These are phyloP conservation scores for Bombus pascuorum DNA, from an alignment of 1,140 invertebrate species.

Conservation along the genomic window DNA sequence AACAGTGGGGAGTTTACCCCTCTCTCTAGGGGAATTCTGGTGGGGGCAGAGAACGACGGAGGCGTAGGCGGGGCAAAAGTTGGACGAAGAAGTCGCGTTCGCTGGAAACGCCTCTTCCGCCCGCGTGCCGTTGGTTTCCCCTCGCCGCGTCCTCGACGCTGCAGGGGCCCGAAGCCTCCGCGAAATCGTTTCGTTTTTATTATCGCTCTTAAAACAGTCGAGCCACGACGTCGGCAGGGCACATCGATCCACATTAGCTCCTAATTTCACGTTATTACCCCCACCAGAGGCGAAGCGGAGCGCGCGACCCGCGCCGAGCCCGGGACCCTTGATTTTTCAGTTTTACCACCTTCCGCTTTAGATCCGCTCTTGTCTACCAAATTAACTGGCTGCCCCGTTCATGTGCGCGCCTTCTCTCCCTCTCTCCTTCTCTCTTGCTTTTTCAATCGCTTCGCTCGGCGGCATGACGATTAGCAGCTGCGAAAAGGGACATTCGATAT, in stretches of 20 bases:
- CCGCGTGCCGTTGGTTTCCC: conserved; percentile 38
- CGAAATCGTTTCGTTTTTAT: conserved; percentile 81
- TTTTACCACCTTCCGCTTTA: conserved; percentile 65
- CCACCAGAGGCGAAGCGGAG: conserved; percentile 15
- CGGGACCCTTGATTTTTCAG: conserved; percentile 73
- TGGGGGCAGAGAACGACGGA: conserved; percentile 50
- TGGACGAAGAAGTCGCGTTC: conserved; percentile 68
- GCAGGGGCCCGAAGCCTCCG: conserved; percentile 26
- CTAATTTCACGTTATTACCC: conserved; percentile 81
- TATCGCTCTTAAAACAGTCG: conserved; percentile 77
- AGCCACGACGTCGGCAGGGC: conserved; percentile 67
- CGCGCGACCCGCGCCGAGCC: conserved; percentile 33
- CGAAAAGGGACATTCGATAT: neutral
- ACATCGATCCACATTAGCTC: conserved; percentile 81
- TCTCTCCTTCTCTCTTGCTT: neutral
- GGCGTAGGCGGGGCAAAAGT: conserved; percentile 71
- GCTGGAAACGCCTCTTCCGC: conserved; percentile 62
- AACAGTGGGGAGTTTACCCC: conserved; percentile 54
- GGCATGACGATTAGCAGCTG: neutral
- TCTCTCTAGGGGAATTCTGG: conserved; percentile 45
- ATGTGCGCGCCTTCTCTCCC: neutral
- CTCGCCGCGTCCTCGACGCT: conserved; percentile 25
- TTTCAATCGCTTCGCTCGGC: neutral
- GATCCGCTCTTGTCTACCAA: conserved; percentile 30
- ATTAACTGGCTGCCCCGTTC: conserved; percentile 1